Evolutionary conservation across 2,113 vertebrate species (phyloP).

Genomic region (Pseudopodoces humilis): DNA sequence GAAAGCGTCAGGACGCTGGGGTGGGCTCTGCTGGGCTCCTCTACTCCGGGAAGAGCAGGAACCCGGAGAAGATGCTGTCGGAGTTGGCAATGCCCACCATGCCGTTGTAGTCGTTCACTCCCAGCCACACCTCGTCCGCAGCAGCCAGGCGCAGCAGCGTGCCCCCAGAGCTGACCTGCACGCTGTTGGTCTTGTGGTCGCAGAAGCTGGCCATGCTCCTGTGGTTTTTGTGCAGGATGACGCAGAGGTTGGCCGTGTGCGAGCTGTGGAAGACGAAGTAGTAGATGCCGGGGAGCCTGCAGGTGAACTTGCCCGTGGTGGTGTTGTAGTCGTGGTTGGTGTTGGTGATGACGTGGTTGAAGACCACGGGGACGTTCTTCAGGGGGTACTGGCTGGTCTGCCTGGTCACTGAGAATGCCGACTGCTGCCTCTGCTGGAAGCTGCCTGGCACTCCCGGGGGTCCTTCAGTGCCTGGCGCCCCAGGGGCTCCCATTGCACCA

Average conservation of each 20-base stretch:
- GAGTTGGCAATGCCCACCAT: conserved; percentile 71
- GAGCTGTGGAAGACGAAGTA: conserved; percentile 82
- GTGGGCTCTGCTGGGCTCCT: background rate
- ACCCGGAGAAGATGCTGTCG: conserved; percentile 83
- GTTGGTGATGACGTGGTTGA: conserved; percentile 74
- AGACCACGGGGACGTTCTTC: conserved; percentile 54
- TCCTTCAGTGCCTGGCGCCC: background rate
- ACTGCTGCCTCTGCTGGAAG: conserved; percentile 67
- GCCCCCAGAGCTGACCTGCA: conserved; percentile 80
- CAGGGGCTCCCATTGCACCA: conserved; percentile 21
- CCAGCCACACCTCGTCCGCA: conserved; percentile 76
- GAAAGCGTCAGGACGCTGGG: rapidly evolving
- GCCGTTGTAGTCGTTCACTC: conserved; percentile 73
- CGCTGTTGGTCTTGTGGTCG: conserved; percentile 70
- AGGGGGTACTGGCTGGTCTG: conserved; percentile 17
- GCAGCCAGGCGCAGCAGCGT: conserved; percentile 55
- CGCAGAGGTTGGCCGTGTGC: conserved; percentile 70
- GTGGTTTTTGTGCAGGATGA: conserved; percentile 19
- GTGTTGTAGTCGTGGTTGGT: conserved; percentile 66
- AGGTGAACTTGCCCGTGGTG: conserved; percentile 77
- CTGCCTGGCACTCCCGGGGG: conserved; percentile 43
- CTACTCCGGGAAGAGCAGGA: conserved; percentile 82
- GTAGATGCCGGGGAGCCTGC: conserved; percentile 77
- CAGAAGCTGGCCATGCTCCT: conserved; percentile 75
- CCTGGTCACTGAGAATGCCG: conserved; percentile 78